phyloP scores from a whole-genome alignment of 2,888 invertebrate genomes.

The Drosophila picticornis region DNA sequence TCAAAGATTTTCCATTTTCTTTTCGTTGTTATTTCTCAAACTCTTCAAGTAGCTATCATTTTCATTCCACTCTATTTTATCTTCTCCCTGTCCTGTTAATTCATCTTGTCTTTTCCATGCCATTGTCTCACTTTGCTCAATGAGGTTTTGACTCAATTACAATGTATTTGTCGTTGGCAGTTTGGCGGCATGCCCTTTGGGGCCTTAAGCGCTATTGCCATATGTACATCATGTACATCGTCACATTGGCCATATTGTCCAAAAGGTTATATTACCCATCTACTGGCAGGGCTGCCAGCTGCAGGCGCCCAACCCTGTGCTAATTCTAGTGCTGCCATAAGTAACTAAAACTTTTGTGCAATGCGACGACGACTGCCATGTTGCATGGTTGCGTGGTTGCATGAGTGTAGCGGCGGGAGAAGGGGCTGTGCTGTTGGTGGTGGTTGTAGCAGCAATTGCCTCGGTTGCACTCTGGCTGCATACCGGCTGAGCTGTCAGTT shows the following conservation, averaged over 20 bases:
- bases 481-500: conserved; percentile 40
- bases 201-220: neutral
- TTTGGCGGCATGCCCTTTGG: neutral
- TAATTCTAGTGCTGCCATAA: conserved; percentile 29
- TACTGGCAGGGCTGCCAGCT: conserved; percentile 5
- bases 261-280: conserved; percentile 24
- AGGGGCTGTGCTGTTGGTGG: neutral
- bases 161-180: conserved; percentile 2
- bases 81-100: neutral
- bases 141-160: conserved; percentile 9
- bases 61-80: neutral
- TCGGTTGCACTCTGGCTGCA: conserved; percentile 24
- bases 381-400: conserved; percentile 18
- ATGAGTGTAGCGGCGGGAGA: neutral
- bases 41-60: neutral
- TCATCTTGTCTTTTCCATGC: neutral
- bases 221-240: conserved; percentile 40
- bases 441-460: neutral
- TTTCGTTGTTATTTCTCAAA: neutral
- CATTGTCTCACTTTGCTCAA: neutral
- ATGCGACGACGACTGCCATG: conserved; percentile 26
- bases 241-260: conserved; percentile 39
- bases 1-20: neutral
- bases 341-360: conserved; percentile 50
- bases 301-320: conserved; percentile 8